phyloP scores from a whole-genome alignment of 2,888 invertebrate genomes.

The Scaptomyza caliginosa region DNA sequence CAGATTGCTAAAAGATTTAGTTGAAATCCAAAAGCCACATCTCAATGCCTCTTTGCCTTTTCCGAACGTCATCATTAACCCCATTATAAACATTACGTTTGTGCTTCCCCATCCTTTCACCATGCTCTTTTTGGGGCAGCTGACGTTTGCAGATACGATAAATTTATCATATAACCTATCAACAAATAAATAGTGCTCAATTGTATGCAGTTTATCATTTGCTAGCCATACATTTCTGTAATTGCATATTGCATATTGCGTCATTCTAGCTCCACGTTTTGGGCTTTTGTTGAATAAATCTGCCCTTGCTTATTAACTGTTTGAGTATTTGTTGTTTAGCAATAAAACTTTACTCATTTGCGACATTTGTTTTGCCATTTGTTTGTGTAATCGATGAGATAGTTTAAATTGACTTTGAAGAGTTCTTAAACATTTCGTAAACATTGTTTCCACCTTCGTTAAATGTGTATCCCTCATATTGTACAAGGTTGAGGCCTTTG shows the following conservation, averaged over 20 bases:
- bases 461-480: not conserved
- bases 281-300: not conserved
- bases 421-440: too few relatives aligned
- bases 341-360: constrained; percentile 38
- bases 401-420: not conserved
- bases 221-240: constrained; percentile 9
- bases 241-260: constrained; percentile 54
- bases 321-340: not conserved
- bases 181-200: constrained; percentile 57
- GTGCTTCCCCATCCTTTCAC: not conserved
- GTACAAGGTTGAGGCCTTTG: constrained; percentile 23
- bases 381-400: constrained; percentile 49
- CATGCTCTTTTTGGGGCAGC: not conserved
- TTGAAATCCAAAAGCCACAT: constrained; percentile 16
- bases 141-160: constrained; percentile 37
- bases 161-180: constrained; percentile 26
- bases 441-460: too few relatives aligned
- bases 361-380: constrained; percentile 5
- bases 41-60: not conserved
- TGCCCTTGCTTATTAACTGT: constrained; percentile 17
- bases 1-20: constrained; percentile 44
- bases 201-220: constrained; percentile 30
- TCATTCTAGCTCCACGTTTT: constrained; percentile 7
- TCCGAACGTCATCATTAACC: constrained; percentile 26
- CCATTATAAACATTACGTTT: constrained; percentile 11